Evolutionary conservation across 2,888 invertebrate genomes (phyloP).

Genomic region (Cephus sareptanus): DNA sequence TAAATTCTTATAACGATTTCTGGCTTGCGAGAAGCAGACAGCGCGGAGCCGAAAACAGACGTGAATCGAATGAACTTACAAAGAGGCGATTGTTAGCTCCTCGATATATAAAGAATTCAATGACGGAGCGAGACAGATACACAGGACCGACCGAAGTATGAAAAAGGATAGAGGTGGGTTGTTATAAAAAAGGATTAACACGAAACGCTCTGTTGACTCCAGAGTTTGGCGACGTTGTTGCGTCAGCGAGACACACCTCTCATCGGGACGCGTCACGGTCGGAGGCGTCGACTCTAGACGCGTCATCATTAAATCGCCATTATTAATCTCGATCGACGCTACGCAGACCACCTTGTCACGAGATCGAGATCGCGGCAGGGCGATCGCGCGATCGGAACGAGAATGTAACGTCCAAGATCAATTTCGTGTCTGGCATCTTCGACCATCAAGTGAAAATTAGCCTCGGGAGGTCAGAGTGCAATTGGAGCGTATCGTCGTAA

Average conservation of each 20-base stretch:
- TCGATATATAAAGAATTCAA: neutral
- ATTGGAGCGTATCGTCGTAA: conserved; percentile 6
- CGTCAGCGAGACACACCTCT: conserved; percentile 7
- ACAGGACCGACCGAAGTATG: neutral
- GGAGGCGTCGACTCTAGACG: neutral
- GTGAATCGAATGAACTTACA: neutral
- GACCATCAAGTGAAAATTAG: neutral
- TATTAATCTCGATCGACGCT: neutral
- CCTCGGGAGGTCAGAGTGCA: neutral
- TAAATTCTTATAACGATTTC: neutral
- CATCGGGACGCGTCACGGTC: neutral
- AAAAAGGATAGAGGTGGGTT: neutral
- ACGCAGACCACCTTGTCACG: neutral
- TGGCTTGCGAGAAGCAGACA: neutral
- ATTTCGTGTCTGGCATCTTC: neutral
- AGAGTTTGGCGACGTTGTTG: neutral
- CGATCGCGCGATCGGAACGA: neutral
- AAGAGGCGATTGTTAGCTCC: neutral
- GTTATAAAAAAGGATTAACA: neutral
- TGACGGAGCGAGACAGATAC: neutral
- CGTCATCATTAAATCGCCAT: conserved; percentile 7
- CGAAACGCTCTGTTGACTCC: neutral
- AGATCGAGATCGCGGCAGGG: neutral
- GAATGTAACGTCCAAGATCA: neutral
- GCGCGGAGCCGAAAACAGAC: neutral